These are phyloP conservation scores for Tragelaphus buxtoni DNA, from an alignment of 2,113 vertebrate species.

Conservation along the genomic window DNA sequence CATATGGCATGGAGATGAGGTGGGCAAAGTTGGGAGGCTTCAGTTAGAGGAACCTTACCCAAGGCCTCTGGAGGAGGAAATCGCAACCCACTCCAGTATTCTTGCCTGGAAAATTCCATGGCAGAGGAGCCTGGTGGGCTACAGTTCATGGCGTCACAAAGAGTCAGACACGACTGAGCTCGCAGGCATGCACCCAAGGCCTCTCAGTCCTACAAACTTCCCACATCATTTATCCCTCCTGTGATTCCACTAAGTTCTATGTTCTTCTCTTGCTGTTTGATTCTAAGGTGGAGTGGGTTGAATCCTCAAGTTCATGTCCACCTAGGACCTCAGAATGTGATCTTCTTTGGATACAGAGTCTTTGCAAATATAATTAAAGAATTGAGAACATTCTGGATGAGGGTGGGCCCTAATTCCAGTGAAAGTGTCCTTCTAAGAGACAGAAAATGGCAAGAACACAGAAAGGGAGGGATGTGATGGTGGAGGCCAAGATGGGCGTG, in stretches of 20 bases:
- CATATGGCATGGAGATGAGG: neutral
- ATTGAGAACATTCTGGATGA: neutral
- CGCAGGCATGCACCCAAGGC: neutral
- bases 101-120: neutral
- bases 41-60: neutral
- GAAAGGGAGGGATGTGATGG: neutral
- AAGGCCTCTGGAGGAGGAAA: neutral
- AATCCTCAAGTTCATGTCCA: neutral
- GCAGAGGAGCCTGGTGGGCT: neutral
- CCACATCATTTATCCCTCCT: neutral
- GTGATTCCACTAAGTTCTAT: rapidly evolving
- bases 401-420: neutral
- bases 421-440: neutral
- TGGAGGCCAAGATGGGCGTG: neutral
- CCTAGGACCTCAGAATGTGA: neutral
- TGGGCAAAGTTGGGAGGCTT: neutral
- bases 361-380: neutral
- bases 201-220: neutral
- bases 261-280: neutral
- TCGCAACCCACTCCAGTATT: neutral
- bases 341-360: neutral
- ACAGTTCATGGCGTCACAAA: neutral
- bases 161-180: neutral
- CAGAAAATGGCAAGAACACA: neutral
- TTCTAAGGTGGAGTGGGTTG: neutral